Evolutionary conservation across 53 echinoderm and acorn worm species (phyloP).

Genomic region (Echinarachnius parma): DNA sequence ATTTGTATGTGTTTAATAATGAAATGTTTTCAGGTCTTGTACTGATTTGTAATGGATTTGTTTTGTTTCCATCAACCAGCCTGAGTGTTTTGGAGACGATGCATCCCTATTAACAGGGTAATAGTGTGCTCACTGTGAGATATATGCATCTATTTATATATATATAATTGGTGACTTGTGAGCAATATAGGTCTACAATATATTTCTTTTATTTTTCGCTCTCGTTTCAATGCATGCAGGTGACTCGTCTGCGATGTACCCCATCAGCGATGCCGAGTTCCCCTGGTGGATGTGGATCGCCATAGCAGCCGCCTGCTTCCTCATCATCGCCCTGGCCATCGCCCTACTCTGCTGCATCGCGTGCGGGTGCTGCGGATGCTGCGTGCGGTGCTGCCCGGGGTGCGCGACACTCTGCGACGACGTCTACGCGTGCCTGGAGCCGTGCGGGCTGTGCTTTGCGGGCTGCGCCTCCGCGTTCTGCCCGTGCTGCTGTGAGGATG

Average conservation of each 20-base stretch:
- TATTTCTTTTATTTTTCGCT: no score
- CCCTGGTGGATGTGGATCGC: constrained; percentile 96
- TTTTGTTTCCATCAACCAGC: no score
- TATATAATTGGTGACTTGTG: no score
- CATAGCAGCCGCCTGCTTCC: constrained; percentile 64
- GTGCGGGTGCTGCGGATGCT: constrained; percentile 90
- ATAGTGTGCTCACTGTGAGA: no score
- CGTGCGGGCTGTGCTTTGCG: constrained; percentile 63
- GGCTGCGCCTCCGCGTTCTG: constrained; percentile 66
- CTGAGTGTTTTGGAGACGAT: no score
- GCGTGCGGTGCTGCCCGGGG: constrained; percentile 69
- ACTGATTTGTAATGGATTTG: no score
- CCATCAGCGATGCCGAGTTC: constrained; percentile 43
- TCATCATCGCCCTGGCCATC: constrained; percentile 76
- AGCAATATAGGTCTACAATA: no score
- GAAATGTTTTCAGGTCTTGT: no score
- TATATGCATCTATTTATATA: no score
- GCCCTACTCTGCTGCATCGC: constrained; percentile 84
- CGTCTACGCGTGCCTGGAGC: constrained; percentile 58
- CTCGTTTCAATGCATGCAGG: no score
- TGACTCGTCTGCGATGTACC: constrained; percentile 15
- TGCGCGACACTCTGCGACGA: constrained; percentile 64
- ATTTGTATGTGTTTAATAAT: no score
- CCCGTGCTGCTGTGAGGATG: constrained; percentile 90
- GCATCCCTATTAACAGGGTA: no score